phyloP scores from a whole-genome alignment of 2,797 vertebrate species.

The Melopsittacus undulatus region DNA sequence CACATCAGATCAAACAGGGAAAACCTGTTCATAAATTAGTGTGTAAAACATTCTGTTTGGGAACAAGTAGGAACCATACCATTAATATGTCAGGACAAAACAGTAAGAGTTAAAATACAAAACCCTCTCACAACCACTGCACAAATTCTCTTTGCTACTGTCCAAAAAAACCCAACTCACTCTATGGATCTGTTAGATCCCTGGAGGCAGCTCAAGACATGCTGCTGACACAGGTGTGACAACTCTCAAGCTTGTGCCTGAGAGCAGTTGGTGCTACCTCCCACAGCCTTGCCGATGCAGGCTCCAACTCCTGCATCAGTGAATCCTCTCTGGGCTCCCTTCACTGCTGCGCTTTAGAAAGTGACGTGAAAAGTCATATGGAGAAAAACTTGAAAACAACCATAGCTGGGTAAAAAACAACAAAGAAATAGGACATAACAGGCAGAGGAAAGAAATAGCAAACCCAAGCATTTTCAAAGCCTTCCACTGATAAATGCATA shows the following conservation, averaged over 20 bases:
- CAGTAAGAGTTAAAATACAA: background rate
- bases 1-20: background rate
- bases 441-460: background rate
- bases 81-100: background rate
- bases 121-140: background rate
- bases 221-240: background rate
- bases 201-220: background rate
- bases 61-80: background rate
- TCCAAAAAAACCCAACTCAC: background rate
- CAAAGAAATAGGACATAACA: background rate
- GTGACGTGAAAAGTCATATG: background rate
- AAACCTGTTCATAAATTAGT: background rate
- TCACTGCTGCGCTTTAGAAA: rapidly evolving
- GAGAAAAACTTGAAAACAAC: background rate
- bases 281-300: background rate
- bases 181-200: rapidly evolving
- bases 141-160: background rate
- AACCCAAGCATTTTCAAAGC: slow-evolving; percentile 19
- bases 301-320: background rate
- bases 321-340: background rate
- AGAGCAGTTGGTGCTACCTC: background rate
- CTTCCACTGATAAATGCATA: background rate
- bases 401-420: background rate
- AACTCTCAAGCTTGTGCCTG: background rate
- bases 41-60: background rate